A percentile compares a stretch with the other conserved stretches of the same genome.
Evolutionary conservation across 2,888 invertebrate species (phyloP).

Genomic region (Pterobdella sp.): DNA sequence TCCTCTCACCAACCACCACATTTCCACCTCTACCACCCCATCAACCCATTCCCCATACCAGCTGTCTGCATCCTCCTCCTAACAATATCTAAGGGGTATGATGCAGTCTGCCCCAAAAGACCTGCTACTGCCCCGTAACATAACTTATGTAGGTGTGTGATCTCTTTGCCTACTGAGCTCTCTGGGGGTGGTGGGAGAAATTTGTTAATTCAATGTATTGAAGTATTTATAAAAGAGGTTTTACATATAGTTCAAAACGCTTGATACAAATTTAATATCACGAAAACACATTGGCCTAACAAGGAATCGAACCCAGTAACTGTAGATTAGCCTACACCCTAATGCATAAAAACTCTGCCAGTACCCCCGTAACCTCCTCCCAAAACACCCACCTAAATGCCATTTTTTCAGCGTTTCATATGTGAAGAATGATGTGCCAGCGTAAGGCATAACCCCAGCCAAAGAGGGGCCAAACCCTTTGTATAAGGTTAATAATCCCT

Average conservation of each 20-base stretch:
- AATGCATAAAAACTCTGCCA: background rate
- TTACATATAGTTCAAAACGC: background rate
- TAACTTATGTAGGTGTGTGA: conserved; percentile 49
- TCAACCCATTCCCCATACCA: no score
- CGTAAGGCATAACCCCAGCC: conserved; percentile 87
- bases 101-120: conserved; percentile 82
- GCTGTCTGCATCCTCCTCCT: conserved; percentile 65
- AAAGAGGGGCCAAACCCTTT: conserved; percentile 82
- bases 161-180: conserved; percentile 49
- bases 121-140: conserved; percentile 83
- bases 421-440: conserved; percentile 91
- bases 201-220: background rate
- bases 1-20: background rate
- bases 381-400: conserved; percentile 43
- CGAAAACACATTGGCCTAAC: background rate
- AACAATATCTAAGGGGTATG: conserved; percentile 93
- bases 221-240: background rate
- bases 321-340: background rate
- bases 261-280: background rate
- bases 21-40: background rate
- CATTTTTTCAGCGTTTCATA: conserved; percentile 84
- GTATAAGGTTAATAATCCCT: conserved; percentile 71
- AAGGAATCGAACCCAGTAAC: background rate
- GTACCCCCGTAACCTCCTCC: background rate
- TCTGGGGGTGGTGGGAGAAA: background rate